These are phyloP conservation scores for Pseudomyrmex flavicornis DNA, from an alignment of 1,140 invertebrate genomes.

Conservation along the genomic window DNA sequence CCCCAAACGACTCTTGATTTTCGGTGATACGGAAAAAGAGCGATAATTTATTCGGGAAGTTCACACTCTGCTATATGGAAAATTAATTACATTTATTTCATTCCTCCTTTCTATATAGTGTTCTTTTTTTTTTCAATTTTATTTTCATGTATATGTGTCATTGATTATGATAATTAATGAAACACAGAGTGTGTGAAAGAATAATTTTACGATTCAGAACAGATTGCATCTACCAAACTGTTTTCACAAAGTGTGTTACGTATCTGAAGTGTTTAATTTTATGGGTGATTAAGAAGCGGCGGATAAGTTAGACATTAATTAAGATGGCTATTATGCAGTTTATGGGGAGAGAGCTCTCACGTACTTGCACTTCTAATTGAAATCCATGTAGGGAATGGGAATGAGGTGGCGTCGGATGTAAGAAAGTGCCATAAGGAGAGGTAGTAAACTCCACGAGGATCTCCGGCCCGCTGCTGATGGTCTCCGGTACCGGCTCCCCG, in stretches of 20 bases:
- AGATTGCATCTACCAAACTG: too few species aligned
- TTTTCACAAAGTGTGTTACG: neutral
- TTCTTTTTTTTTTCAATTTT: too few species aligned
- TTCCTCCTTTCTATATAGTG: too few species aligned
- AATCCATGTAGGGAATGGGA: slow-evolving; percentile 93
- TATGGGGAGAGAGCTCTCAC: slow-evolving; percentile 60
- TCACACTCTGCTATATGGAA: too few species aligned
- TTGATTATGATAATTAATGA: too few species aligned
- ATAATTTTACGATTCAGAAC: too few species aligned
- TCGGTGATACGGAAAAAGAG: neutral
- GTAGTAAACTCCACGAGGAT: slow-evolving; percentile 95
- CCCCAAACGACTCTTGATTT: neutral
- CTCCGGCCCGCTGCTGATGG: slow-evolving; percentile 93
- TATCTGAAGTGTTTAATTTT: slow-evolving; percentile 21
- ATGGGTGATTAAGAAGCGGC: slow-evolving; percentile 17
- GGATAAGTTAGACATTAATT: slow-evolving; percentile 38
- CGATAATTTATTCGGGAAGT: too few species aligned
- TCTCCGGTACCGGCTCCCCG: slow-evolving; percentile 92
- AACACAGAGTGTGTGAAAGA: too few species aligned
- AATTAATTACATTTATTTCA: too few species aligned
- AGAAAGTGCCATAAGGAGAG: slow-evolving; percentile 95
- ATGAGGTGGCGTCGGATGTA: slow-evolving; percentile 91
- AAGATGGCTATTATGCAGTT: slow-evolving; percentile 47
- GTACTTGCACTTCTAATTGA: slow-evolving; percentile 93
- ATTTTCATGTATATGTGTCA: too few species aligned